Percentiles rank a stretch among this genome's conserved stretches.
Evolutionary conservation across 2,888 invertebrate genomes (phyloP).

Genomic region (Phrixothrix hirtus): DNA sequence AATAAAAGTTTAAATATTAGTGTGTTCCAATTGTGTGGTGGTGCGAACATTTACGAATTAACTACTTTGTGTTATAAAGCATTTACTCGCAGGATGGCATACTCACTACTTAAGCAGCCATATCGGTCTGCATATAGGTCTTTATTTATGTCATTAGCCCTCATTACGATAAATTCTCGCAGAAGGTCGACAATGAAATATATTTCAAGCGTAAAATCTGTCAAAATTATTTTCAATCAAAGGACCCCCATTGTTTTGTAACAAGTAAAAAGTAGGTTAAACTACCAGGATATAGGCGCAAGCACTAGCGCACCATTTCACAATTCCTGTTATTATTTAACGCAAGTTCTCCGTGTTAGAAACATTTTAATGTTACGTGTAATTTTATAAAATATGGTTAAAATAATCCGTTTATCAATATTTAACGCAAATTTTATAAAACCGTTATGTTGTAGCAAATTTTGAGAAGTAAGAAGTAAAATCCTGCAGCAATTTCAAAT

Average conservation of each 20-base stretch:
- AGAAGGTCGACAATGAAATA: conserved; percentile 2
- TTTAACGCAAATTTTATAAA: too few relatives aligned
- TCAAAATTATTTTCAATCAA: conserved; percentile 24
- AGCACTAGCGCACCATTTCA: conserved; percentile 25
- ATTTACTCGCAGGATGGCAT: conserved; percentile 29
- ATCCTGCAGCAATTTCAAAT: too few relatives aligned
- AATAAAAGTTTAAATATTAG: conserved; percentile 11
- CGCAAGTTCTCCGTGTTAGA: conserved; percentile 10
- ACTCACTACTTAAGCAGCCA: conserved; percentile 39
- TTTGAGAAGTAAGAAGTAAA: too few relatives aligned
- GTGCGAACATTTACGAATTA: conserved; percentile 6
- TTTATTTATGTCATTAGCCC: conserved; percentile 28
- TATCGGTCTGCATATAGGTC: conserved; percentile 32
- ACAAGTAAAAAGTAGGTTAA: conserved; percentile 52
- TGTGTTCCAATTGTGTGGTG: conserved; percentile 4
- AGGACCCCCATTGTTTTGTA: conserved; percentile 40
- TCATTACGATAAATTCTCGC: conserved; percentile 15
- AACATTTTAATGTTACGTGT: background rate
- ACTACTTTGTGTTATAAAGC: conserved; percentile 37
- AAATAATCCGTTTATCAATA: too few relatives aligned
- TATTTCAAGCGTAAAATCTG: conserved; percentile 31
- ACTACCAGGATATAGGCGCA: conserved; percentile 43
- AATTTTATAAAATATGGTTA: too few relatives aligned
- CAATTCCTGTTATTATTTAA: conserved; percentile 27
- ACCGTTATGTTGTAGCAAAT: too few relatives aligned